phyloP scores from a whole-genome alignment of 1,140 invertebrate genomes.

The Euwallacea similis region DNA sequence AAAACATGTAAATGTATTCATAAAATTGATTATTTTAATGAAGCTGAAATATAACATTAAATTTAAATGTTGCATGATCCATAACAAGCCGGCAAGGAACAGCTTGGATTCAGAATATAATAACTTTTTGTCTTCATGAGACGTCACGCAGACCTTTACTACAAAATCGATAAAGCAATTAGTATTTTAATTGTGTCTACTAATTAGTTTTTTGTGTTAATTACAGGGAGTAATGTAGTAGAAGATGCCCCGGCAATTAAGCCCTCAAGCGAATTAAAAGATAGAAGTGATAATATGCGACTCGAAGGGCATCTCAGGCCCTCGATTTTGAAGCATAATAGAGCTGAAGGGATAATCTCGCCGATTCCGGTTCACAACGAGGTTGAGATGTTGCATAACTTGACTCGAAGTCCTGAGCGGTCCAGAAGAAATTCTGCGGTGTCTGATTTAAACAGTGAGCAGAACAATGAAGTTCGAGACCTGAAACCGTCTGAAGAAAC shows the following conservation, averaged over 20 bases:
- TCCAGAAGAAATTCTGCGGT: slow-evolving; percentile 24
- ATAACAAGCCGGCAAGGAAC: background rate
- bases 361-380: slow-evolving; percentile 59
- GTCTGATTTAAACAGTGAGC: background rate
- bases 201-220: too few relatives aligned
- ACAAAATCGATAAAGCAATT: too few relatives aligned
- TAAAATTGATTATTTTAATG: slow-evolving; percentile 30
- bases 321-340: slow-evolving; percentile 15
- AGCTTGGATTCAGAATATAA: too few relatives aligned
- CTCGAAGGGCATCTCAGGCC: background rate
- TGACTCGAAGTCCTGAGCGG: slow-evolving; percentile 52
- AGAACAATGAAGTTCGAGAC: background rate
- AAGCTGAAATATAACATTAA: slow-evolving; percentile 12
- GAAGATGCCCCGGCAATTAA: too few relatives aligned
- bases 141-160: too few relatives aligned
- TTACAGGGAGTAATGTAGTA: too few relatives aligned
- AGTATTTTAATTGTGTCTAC: too few relatives aligned
- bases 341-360: slow-evolving; percentile 43
- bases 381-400: slow-evolving; percentile 65
- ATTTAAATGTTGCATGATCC: slow-evolving; percentile 12
- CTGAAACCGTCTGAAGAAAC: background rate
- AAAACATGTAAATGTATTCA: slow-evolving; percentile 23
- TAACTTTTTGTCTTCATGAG: too few relatives aligned
- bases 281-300: background rate
- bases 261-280: too few relatives aligned